Evolutionary conservation across 2,888 invertebrate species (phyloP).

Genomic region (Drosophila phalerata): DNA sequence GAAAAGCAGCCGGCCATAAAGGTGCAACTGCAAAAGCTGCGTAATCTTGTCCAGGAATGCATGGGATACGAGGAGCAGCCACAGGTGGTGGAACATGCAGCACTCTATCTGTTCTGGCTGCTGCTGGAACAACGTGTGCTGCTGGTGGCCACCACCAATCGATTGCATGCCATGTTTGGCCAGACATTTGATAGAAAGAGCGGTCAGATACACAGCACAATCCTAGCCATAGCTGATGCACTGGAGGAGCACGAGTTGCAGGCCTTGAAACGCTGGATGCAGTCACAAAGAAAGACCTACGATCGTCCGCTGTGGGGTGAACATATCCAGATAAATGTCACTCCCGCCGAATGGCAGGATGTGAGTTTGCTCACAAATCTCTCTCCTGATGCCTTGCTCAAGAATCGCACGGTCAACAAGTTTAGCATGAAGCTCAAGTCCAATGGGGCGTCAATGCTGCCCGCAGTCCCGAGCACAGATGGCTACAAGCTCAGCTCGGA

Average conservation of each 20-base stretch:
- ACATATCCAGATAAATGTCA: conserved; percentile 61
- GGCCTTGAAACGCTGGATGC: conserved; percentile 86
- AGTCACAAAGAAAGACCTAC: conserved; percentile 25
- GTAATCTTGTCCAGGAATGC: conserved; percentile 83
- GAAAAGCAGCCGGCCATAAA: conserved; percentile 69
- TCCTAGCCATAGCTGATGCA: conserved; percentile 86
- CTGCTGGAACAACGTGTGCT: conserved; percentile 88
- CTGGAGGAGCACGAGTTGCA: conserved; percentile 86
- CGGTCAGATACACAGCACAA: conserved; percentile 88
- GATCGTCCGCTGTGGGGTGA: conserved; percentile 72
- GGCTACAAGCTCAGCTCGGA: conserved; percentile 59
- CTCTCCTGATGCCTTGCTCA: conserved; percentile 66
- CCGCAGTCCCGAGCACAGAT: neutral
- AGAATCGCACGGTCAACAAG: conserved; percentile 58
- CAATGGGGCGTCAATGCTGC: neutral
- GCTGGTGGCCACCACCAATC: conserved; percentile 87
- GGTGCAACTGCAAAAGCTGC: conserved; percentile 82
- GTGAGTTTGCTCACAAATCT: conserved; percentile 70
- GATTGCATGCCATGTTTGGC: conserved; percentile 88
- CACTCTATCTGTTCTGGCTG: conserved; percentile 88
- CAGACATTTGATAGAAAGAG: conserved; percentile 86
- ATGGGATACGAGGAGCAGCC: conserved; percentile 87
- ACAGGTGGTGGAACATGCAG: conserved; percentile 88
- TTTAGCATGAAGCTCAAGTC: conserved; percentile 76
- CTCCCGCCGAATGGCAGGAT: conserved; percentile 46